Conservation (phyloP, 2,113 vertebrate species). For the Hiodon tergisus region DNA sequence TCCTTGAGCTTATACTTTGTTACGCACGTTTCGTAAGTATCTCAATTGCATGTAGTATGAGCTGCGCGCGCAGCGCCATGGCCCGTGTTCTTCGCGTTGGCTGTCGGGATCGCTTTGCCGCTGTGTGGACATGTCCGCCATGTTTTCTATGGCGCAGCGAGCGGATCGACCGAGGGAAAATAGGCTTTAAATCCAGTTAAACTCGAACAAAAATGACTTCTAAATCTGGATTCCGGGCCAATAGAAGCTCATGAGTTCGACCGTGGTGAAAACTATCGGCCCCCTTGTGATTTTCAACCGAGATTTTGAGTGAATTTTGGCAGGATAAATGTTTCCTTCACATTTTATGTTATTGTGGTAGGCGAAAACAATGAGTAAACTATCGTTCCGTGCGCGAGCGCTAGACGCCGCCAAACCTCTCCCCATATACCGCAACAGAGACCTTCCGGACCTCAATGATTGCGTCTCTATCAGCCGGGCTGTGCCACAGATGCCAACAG, state of each 20-base stretch:
- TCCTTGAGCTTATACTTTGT: neutral
- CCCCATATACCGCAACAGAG: conserved; percentile 77
- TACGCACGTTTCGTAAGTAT: too few species aligned
- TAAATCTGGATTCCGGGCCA: conserved; percentile 57
- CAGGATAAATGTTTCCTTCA: conserved; percentile 36
- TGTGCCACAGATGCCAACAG: conserved; percentile 87
- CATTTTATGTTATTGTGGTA: conserved; percentile 57
- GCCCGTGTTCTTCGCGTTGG: conserved; percentile 65
- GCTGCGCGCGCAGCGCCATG: conserved; percentile 44
- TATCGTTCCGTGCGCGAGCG: conserved; percentile 90
- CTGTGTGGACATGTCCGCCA: conserved; percentile 85
- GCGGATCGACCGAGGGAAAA: conserved; percentile 70
- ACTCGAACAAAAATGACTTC: conserved; percentile 49
- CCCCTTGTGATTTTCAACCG: conserved; percentile 37
- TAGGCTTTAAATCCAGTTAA: conserved; percentile 59
- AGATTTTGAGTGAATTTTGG: conserved; percentile 31
- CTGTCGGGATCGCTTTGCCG: conserved; percentile 79
- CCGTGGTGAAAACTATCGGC: conserved; percentile 50
- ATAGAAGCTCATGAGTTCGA: conserved; percentile 66
- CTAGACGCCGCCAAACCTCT: conserved; percentile 92
- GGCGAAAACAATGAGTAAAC: conserved; percentile 85
- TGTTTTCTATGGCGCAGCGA: conserved; percentile 82
- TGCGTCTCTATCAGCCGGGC: conserved; percentile 87
- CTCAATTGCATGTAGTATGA: conserved; percentile 3
- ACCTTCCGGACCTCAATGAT: conserved; percentile 85